Evolutionary conservation across 2,888 invertebrate species (phyloP).

Genomic region (Dicranocentrus wangi): DNA sequence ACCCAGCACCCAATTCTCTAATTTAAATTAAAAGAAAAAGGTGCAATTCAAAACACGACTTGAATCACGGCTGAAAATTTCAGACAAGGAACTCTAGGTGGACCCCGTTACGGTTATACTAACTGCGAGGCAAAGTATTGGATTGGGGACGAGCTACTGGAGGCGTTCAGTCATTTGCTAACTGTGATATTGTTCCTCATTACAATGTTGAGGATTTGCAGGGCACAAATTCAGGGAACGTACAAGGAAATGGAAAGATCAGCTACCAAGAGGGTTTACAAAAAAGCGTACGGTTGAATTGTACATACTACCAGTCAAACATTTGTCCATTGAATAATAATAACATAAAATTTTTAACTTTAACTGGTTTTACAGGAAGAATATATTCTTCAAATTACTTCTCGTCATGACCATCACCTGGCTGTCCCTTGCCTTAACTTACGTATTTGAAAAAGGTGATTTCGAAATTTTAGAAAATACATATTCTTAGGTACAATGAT

Average conservation of each 20-base stretch:
- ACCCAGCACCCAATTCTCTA: too few relatives aligned
- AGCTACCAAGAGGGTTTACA: constrained; percentile 58
- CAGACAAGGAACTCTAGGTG: constrained; percentile 61
- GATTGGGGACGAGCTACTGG: constrained; percentile 64
- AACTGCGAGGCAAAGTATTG: constrained; percentile 68
- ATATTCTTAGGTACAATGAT: too few relatives aligned
- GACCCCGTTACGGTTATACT: constrained; percentile 62
- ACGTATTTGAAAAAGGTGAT: constrained; percentile 56
- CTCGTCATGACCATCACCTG: constrained; percentile 67
- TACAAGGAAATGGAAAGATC: constrained; percentile 61
- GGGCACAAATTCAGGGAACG: constrained; percentile 53
- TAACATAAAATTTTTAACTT: too few relatives aligned
- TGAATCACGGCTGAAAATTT: not conserved
- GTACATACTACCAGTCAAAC: not conserved
- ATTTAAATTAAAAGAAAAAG: too few relatives aligned
- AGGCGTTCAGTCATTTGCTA: constrained; percentile 63
- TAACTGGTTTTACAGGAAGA: constrained; percentile 50
- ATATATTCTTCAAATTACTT: constrained; percentile 66
- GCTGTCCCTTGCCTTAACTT: constrained; percentile 59
- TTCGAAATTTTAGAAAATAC: too few relatives aligned
- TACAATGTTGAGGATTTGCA: constrained; percentile 59
- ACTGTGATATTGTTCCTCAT: constrained; percentile 62
- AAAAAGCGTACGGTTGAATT: constrained; percentile 58
- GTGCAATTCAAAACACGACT: too few relatives aligned
- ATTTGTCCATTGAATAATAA: too few relatives aligned